A percentile compares a stretch with the other conserved stretches of the same genome.
These are phyloP conservation scores for Boleophthalmus pectinirostris DNA, from an alignment of 2,113 vertebrate genomes.

Conservation along the genomic window DNA sequence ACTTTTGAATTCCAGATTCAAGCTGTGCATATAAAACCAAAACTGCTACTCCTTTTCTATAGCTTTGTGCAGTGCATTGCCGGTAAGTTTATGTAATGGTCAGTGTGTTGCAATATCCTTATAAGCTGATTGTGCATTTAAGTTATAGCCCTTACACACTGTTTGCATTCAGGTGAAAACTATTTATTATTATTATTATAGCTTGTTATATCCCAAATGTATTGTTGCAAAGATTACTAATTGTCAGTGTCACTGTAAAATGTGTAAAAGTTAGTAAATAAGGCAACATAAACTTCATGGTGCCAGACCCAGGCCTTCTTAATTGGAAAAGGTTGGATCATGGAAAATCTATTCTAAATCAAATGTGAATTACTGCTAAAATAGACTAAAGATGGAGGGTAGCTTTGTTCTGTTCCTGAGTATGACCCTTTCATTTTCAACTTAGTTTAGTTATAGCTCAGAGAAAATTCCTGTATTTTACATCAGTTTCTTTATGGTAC, in stretches of 20 bases:
- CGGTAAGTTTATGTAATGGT: slow-evolving; percentile 12
- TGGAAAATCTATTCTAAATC: not conserved
- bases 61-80: slow-evolving; percentile 2
- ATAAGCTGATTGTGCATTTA: slow-evolving; percentile 7
- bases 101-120: slow-evolving; percentile 13
- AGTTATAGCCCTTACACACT: slow-evolving; percentile 14
- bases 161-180: not conserved
- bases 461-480: not conserved
- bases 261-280: not conserved
- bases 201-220: not conserved
- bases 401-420: not conserved
- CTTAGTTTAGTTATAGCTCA: not conserved
- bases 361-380: not conserved
- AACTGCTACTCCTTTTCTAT: slow-evolving; percentile 32
- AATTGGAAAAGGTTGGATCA: too few relatives aligned
- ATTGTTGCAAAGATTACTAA: too few relatives aligned
- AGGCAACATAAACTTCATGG: not conserved
- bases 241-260: not conserved
- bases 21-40: slow-evolving; percentile 29
- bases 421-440: not conserved
- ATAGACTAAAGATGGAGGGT: not conserved
- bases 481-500: slow-evolving; percentile 5
- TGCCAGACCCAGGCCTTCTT: too few relatives aligned
- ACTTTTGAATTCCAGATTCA: slow-evolving; percentile 39
- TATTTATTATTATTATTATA: not conserved